phyloP scores from a whole-genome alignment of 2,113 vertebrate species.

The Herpailurus yagouaroundi region DNA sequence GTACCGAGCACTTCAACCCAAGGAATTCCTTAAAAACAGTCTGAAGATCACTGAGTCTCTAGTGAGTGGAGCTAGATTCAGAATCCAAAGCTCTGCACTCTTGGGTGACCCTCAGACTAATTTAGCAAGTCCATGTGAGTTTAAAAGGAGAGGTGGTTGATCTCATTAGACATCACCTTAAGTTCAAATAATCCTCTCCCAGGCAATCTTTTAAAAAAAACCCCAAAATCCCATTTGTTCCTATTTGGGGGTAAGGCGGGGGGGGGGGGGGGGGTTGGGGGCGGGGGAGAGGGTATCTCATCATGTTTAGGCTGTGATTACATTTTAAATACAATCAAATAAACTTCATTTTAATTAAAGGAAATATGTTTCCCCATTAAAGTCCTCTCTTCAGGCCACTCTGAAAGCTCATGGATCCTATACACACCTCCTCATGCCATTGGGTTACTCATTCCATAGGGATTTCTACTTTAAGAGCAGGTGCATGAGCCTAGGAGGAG shows the following conservation, averaged over 20 bases:
- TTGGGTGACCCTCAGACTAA: neutral
- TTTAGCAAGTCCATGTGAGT: neutral
- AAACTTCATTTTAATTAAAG: neutral
- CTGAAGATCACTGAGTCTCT: neutral
- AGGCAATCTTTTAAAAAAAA: neutral
- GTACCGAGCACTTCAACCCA: neutral
- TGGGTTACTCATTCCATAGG: no score
- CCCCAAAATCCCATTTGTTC: neutral
- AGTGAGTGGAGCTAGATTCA: neutral
- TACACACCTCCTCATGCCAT: neutral
- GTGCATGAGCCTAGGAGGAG: neutral
- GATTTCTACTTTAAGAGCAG: neutral
- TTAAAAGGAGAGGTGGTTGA: neutral
- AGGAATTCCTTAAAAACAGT: neutral
- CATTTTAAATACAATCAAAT: neutral
- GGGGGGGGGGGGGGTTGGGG: no score
- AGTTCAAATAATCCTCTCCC: neutral
- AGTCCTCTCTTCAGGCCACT: neutral
- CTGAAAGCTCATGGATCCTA: neutral
- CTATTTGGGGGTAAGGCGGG: neutral
- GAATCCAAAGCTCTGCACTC: neutral
- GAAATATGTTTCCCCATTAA: neutral
- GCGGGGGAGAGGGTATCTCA: neutral
- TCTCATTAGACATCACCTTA: neutral
- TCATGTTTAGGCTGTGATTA: neutral